Evolutionary conservation across 2,888 invertebrate species (phyloP), one percentile per base, ranked within the genome.

Genomic region (Trachelus tabidus): DNA sequence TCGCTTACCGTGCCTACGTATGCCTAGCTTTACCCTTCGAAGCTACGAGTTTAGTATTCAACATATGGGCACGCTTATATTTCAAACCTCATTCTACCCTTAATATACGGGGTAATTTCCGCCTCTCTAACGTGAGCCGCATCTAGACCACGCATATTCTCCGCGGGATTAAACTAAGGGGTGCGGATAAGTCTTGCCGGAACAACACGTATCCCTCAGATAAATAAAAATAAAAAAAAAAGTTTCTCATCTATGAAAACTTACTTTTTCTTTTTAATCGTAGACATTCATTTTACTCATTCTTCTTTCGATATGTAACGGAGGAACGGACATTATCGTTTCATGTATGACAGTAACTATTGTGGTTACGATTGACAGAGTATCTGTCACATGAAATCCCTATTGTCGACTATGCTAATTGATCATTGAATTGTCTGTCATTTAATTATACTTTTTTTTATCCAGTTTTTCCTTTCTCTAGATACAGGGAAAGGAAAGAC

Each of bases 101-200:
- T 80, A 80, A 81, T 81, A 81, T 81, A 81, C 81, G 79, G 69
- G 76, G 80, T 80, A 80, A 81, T 81, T 81, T 81, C 81, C 81
- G 81, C 79, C 79, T 77, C 80, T 81, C 80, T 81, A 77, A 80
- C 79, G 79, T 75, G 79, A 77, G 80, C 56, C 73, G 77, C 76
- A 79, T 79, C 80, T 75, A 75, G 34, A 68, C 73, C 73, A 68
- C 77, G 56, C 71, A 68, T 56, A 56, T 56, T 56, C 40, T 56
- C 40, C 40, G 40, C 23, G 40, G 40, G 40, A 56, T 56, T 56
- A 56, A 56, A 56, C 40, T 9, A 56, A 56, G 40, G 40, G 40
- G 15, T 56, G 23, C 40, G 40, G 40, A 56, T 56, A 56, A 56
- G 40, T 56, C 40, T 23, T 56, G 23, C 23, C 40, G 40, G 15